Conservation (phyloP, 2,888 invertebrate genomes). For the Quadriops clusia region DNA sequence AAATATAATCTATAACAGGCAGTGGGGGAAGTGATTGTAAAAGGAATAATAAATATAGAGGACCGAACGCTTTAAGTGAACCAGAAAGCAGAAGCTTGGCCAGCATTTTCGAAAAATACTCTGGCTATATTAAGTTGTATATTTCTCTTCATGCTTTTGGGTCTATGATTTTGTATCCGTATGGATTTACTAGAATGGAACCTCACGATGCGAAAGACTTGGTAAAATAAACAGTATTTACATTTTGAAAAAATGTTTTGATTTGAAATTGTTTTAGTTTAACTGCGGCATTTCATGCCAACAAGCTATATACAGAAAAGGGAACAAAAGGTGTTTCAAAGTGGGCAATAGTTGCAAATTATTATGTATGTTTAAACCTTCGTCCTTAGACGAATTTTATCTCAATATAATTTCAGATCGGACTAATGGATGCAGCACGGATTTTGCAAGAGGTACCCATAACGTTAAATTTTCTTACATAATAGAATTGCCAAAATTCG, state of each 20-base stretch:
- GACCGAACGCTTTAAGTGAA: slow-evolving; percentile 18
- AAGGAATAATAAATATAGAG: slow-evolving; percentile 16
- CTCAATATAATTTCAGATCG: slow-evolving; percentile 14
- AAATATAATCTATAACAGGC: no score
- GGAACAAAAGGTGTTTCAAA: slow-evolving; percentile 13
- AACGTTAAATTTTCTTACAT: slow-evolving; percentile 21
- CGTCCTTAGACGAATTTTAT: background rate
- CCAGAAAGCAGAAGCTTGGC: slow-evolving; percentile 22
- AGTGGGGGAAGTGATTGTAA: slow-evolving; percentile 17
- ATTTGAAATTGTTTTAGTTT: slow-evolving; percentile 12
- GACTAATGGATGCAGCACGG: slow-evolving; percentile 17
- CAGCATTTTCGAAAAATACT: slow-evolving; percentile 19
- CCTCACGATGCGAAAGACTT: slow-evolving; percentile 15
- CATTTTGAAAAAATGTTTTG: slow-evolving; percentile 1
- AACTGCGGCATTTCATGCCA: slow-evolving; percentile 14
- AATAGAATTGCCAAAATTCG: slow-evolving; percentile 19
- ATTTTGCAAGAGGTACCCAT: slow-evolving; percentile 18
- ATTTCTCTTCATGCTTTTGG: slow-evolving; percentile 21
- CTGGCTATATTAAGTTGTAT: slow-evolving; percentile 17
- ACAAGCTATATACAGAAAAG: slow-evolving; percentile 13
- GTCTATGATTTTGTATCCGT: slow-evolving; percentile 21
- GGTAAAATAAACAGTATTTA: slow-evolving; percentile 11
- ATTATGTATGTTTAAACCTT: slow-evolving; percentile 16
- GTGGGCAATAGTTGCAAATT: slow-evolving; percentile 17
- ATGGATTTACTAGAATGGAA: slow-evolving; percentile 16